Evolutionary conservation across 2,113 vertebrate genomes (phyloP).

Genomic region (Herpailurus yagouaroundi): DNA sequence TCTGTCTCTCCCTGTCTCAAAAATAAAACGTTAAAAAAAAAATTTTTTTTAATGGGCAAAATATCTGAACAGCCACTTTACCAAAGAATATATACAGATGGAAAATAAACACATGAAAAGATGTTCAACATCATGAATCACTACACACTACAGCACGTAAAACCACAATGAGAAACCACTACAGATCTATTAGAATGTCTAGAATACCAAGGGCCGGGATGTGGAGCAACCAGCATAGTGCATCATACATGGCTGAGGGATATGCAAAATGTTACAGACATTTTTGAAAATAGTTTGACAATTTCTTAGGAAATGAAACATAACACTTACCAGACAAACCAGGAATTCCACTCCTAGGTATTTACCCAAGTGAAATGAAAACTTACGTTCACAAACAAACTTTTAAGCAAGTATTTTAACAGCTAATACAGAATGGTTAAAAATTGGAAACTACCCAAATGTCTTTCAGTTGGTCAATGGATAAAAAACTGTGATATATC

Average conservation of each 20-base stretch:
- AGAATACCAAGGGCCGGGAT: neutral
- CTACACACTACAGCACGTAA: neutral
- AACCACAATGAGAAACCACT: neutral
- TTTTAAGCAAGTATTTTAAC: constrained; percentile 10
- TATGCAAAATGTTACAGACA: neutral
- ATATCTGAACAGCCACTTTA: neutral
- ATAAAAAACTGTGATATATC: neutral
- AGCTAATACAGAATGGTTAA: neutral
- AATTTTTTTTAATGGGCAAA: neutral
- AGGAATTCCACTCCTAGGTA: neutral
- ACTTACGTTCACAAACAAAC: neutral
- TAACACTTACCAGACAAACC: neutral
- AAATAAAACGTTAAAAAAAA: too few relatives aligned
- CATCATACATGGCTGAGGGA: neutral
- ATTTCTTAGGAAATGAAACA: neutral
- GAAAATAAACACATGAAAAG: neutral
- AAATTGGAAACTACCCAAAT: neutral
- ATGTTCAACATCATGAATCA: neutral
- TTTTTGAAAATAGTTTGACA: neutral
- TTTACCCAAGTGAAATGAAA: neutral
- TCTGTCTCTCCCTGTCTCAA: too few relatives aligned
- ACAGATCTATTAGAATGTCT: neutral
- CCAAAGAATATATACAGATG: neutral
- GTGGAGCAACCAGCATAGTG: neutral
- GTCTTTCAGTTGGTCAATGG: neutral